Evolutionary conservation across 2,797 vertebrate genomes (phyloP), one percentile per base, ranked within the genome.

Genomic region (Babyrousa celebensis): DNA sequence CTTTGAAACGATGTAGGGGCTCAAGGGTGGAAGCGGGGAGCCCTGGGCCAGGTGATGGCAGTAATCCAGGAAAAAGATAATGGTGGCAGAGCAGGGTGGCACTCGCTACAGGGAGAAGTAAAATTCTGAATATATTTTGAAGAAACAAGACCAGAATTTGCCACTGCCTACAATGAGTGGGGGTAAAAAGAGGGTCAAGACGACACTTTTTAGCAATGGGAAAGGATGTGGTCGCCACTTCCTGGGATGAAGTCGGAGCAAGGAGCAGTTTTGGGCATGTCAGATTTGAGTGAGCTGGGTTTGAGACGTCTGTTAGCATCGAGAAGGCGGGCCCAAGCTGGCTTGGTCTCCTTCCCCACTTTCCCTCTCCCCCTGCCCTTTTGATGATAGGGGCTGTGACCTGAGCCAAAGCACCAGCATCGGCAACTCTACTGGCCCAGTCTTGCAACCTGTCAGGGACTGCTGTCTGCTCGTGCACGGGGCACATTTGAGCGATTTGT

Each of bases 341-440:
- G 36, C 27, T 36, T 3, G 12, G 17, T 23, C 29, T 25, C 29
- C 12, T 4, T 48, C 4, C 18, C 9, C 5, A 12, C 0, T 8
- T 11, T 5, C 3, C 17, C 18, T 32, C 14, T 14, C 10, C 9
- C 6, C 4, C 10, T 9, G 32, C 25, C 14, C 11, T 72, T 52
- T 16, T n/a, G 11, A 12, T 17, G 54, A 29, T 14, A 75, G 15
- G 43, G 48, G 27, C 27, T 56, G 48, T 43, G n/a, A 40, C 48
- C 56, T 27, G 14, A 0, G 1, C 18, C 32, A 20, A 83, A 58
- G 21, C 0, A 1, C 2, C 1, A 52, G 2, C 21, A 12, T 36
- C 63, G 5, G 20, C 23, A 63, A 62, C 36, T 23, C 20, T 27
- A 27, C 16, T 27, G 54, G 21, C 67, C n/a, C 23, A 84, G 17